Base-by-base conservation (phyloP, 2,888 invertebrate genomes). In the Pollenia amentaria region DNA sequence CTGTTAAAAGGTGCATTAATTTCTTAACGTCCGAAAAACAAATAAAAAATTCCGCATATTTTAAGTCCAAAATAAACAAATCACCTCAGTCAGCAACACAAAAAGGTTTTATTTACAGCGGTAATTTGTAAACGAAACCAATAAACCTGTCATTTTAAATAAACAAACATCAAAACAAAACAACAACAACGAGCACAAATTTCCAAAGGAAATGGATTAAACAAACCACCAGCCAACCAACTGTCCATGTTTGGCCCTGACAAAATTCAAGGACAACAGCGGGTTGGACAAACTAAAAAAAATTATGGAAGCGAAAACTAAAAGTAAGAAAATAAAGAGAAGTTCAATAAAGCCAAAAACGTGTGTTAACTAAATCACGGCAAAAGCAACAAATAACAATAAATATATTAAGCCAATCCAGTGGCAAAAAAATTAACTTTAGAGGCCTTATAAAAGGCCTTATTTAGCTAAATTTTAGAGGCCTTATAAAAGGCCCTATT, bases 51-150 rank as follows among this genome's bases (percentile, higher is more conserved):
- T 42, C 29, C 38, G 11, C 7, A 38, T 12, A 14, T 8, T 51
- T 51, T 38, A 46, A 69, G 6, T 9, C 42, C 42, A 53, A 44
- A 18, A 7, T 40, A 29, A 38, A 53, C 21, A 78, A 69, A 69
- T 1, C 38, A 11, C 14, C 14, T 10, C 29, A 67, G 8, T 14
- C 10, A 44, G 9, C n/a, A 16, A 11, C n/a, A 14, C 8, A 16
- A 67, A 77, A 67, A 65, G 29, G 21, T 65, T 40, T 65, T 40
- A 21, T 40, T 65, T 40, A 21, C 16, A 12, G 60, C 65, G 48
- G 48, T 73, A 67, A 73, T 69, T 42, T 44, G 18, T 60, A 60
- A 73, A 73, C 42, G 51, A 69, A 79, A 73, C 38, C 67, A 79
- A 64, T 72, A 65, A 70, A 60, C 3, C 53, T 72, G 65, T 57